A percentile compares a stretch with the other conserved stretches of the same genome.
Evolutionary conservation across 2,888 invertebrate genomes (phyloP).

Genomic region (Anthoptus insignis): DNA sequence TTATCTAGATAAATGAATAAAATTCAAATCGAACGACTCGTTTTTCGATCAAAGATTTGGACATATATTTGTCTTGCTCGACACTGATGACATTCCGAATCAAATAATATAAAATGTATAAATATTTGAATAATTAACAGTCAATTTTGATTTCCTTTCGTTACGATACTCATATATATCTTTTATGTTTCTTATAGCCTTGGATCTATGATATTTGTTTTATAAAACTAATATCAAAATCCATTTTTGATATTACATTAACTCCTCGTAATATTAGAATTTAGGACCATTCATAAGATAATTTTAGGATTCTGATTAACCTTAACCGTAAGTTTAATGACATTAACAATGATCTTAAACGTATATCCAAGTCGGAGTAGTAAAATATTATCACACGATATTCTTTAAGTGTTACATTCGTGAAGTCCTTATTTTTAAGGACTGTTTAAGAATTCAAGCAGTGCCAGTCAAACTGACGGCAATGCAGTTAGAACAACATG

Average conservation of each 20-base stretch:
- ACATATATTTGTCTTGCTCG: conserved; percentile 16
- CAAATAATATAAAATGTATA: conserved; percentile 34
- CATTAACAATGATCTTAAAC: conserved; percentile 8
- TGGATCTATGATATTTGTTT: conserved; percentile 7
- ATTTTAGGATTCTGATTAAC: conserved; percentile 6
- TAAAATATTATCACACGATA: conserved; percentile 29
- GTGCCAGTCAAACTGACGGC: conserved; percentile 78
- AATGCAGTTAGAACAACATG: conserved; percentile 77
- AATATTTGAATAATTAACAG: conserved; percentile 41
- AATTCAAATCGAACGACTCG: conserved; percentile 41
- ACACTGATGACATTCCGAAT: conserved; percentile 30
- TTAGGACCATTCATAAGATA: background rate
- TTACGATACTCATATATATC: conserved; percentile 1
- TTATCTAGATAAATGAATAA: conserved; percentile 46
- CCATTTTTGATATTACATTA: background rate
- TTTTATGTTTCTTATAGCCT: conserved; percentile 9
- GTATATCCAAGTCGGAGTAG: conserved; percentile 4
- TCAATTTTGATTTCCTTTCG: conserved; percentile 28
- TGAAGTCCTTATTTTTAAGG: conserved; percentile 34
- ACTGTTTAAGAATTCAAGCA: conserved; percentile 69
- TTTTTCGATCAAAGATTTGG: conserved; percentile 33
- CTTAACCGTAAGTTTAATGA: conserved; percentile 3
- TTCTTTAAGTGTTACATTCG: conserved; percentile 35
- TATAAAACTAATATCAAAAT: background rate
- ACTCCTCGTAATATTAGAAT: background rate